Base-by-base conservation (phyloP, 1,140 invertebrate genomes). In the Nasonia giraulti region DNA sequence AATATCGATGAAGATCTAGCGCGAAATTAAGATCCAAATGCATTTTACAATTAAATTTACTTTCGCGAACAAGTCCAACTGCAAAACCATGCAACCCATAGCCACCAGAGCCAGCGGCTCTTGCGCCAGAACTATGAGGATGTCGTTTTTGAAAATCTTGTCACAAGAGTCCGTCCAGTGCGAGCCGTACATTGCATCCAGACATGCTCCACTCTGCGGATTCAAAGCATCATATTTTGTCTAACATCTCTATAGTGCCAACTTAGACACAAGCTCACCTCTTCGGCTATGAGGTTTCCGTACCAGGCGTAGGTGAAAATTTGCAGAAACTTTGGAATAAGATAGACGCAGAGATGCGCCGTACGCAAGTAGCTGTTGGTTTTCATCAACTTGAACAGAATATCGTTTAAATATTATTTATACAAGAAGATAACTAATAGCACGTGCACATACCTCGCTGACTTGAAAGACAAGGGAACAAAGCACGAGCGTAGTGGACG, bases 131-230 rank as follows among this genome's bases (percentile, higher is more conserved):
- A 77, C 31, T 17, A 55, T 77, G 3, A 77, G n/a, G 8, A 33
- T 8, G 23, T 77, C 75, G 11, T 5, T 55, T 20, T 14, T 77
- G 10, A 77, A 50, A 23, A 5, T 10, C 23, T n/a, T 50, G 23
- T 77, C 44, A 17, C 74, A 20, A 6, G 37, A 44, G 2, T 27
- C 74, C 37, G 74, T 33, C 74, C 74, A 88, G 2, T 83, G 17
- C 31, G 84, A 71, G 5, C 80, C 68, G 44, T 85, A 88, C 6
- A 84, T 83, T 1, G 85, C 66, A 66, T 79, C 78, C 31, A 81
- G n/a, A 47, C 84, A 87, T n/a, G 80, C 68, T 55, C 66, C 79
- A 55, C 87, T 87, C 88, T 89, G 5, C 5, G 27, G 8, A 23
- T 69, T n/a, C 6, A 0, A 69, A 69, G 1, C 3, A 69, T 23